Base-by-base conservation (phyloP, 2,888 invertebrate genomes). In the Cephus pulcher region DNA sequence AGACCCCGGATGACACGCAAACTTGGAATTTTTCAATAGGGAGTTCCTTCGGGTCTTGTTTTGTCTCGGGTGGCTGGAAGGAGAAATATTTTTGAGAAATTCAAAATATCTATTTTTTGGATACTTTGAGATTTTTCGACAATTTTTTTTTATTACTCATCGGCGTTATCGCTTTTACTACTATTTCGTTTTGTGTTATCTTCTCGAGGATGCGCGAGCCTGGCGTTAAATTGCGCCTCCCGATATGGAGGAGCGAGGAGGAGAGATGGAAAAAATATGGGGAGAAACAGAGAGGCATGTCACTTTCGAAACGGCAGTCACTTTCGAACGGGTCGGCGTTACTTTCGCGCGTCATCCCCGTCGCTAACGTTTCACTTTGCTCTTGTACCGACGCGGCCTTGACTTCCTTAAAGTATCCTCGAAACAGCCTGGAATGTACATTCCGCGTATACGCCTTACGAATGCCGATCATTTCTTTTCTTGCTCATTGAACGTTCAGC, bases 311-410 rank as follows among this genome's bases (percentile, higher is more conserved):
- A 56, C 69, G 75, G 34, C 34, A 75, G 75, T 75, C 68, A 75
- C 69, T 69, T 68, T 35, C 56, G 56, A 68, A n/a, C 33, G 69
- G 30, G 71, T 33, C 40, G 30, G 75, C 68, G 34, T 56, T n/a
- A 40, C 68, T 69, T 56, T 56, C 75, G 68, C 32, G 74, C 74
- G 32, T 74, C 74, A 34, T 74, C 74, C 71, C 32, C 35, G 74
- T 30, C 23, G 74, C 76, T 75, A 79, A 84, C 85, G 85, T 88
- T 87, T 88, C 88, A 86, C 87, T 88, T 88, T 88, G 86, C 83
- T 85, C 84, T 83, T 83, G 83, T 23, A 23, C 56, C 9, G 56
- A 23, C 56, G 56, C 71, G 71, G 71, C 71, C 71, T 71, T 71
- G 71, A 56, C 56, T 56, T 56, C 56, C 56, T 56, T 56, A 23